Base-by-base conservation (phyloP, 2,888 invertebrate genomes). In the Parnassius glacialis region DNA sequence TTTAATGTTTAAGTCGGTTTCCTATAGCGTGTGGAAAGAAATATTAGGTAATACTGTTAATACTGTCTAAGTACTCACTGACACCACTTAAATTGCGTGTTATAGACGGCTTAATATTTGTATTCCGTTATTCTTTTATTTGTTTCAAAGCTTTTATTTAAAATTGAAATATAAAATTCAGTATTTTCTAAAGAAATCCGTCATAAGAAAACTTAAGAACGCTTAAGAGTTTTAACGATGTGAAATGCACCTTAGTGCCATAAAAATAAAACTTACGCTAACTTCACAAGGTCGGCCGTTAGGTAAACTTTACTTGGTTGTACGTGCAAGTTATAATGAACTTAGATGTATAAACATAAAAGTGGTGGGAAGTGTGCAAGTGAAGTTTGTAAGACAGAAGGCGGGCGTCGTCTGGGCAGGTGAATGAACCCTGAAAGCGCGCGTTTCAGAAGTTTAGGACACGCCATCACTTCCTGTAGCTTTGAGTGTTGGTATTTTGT, bases 371-470 rank as follows among this genome's bases (percentile, higher is more conserved):
- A 51, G 62, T 66, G 65, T 16, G 53, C 57, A 56, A 57, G 67
- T 68, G 70, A 72, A 65, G 67, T 67, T 71, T 65, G 65, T 67
- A 69, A 73, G 80, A 75, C 71, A 70, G 67, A 66, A 58, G 53
- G 42, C 62, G 70, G 51, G 68, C 68, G 70, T 69, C 73, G 80
- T 78, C 74, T 74, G 74, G 73, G 63, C 73, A 75, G 84, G 85
- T 89, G 82, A 87, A 85, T 68, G 87, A 78, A 78, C 89, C 67
- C 79, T 85, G 85, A 84, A 87, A 85, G 83, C 83, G 78, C 75
- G 65, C 73, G 75, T 81, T 83, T 79, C 81, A 82, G 79, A 81
- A 84, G 81, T 85, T 86, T 84, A 80, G 76, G 75, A 84, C 84
- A 87, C 81, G 83, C 81, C 82, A 84, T 78, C 76, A 80, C 81